A percentile compares a stretch with the other conserved stretches of the same genome.
Conservation (phyloP, 2,113 vertebrate genomes). For the Phaethon lepturus region DNA sequence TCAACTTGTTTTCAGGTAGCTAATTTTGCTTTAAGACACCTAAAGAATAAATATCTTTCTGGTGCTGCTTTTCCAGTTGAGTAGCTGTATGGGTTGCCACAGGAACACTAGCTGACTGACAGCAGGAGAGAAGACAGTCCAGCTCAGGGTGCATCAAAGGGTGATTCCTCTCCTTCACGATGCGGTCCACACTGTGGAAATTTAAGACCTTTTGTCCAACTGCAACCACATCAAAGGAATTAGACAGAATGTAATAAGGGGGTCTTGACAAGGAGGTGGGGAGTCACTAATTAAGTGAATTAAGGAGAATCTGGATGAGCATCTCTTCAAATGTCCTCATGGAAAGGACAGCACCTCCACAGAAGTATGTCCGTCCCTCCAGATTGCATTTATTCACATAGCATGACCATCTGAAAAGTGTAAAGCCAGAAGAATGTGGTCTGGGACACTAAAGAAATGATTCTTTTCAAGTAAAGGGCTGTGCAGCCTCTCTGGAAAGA, state of each 20-base stretch:
- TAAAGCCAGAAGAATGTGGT: neutral
- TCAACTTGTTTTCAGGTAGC: neutral
- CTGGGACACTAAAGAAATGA: neutral
- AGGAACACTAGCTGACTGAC: neutral
- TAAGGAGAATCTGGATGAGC: neutral
- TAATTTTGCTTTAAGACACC: neutral
- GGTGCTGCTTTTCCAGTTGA: neutral
- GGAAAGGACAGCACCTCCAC: neutral
- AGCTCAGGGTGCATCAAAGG: neutral
- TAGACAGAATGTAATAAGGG: neutral
- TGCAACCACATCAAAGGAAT: neutral
- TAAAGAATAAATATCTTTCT: neutral
- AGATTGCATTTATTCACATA: neutral
- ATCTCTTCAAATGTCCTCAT: neutral
- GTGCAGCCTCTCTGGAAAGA: neutral
- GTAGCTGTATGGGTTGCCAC: neutral
- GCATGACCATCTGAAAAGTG: neutral
- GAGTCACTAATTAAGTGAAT: neutral
- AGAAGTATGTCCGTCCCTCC: neutral
- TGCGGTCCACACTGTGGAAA: neutral
- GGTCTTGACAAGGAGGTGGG: neutral
- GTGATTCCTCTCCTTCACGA: neutral
- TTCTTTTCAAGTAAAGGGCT: neutral
- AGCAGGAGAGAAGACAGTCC: neutral
- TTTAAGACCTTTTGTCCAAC: neutral